A percentile compares a stretch with the other conserved stretches of the same genome.
Conservation (phyloP, 30 jellyfish, hydroid and myxozoan genomes). For the Aurelia coerulea region DNA sequence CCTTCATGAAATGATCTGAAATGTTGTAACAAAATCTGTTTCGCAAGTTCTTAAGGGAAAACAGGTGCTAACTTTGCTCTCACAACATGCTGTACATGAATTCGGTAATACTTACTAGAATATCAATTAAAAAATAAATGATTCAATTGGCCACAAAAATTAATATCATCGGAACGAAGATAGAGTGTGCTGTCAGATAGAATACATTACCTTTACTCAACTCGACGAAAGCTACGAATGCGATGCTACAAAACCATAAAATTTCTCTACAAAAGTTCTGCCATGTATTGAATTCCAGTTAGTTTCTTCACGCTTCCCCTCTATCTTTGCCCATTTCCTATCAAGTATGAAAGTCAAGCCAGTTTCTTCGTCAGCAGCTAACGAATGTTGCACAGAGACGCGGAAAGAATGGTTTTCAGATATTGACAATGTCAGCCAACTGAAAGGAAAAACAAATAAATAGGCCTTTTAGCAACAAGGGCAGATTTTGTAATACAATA, state of each 20-base stretch:
- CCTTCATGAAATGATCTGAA: no score
- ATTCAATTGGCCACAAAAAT: no score
- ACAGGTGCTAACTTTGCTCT: no score
- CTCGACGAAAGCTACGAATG: constrained; percentile 3
- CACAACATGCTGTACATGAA: no score
- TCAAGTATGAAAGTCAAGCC: constrained; percentile 10
- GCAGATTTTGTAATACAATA: no score
- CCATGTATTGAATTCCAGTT: constrained; percentile 44
- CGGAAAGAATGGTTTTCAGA: constrained; percentile 2
- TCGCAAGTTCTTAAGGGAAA: no score
- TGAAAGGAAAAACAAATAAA: constrained; percentile 2
- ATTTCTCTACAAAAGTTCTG: constrained; percentile 52
- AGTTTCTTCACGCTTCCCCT: constrained; percentile 38
- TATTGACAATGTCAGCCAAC: constrained; percentile 28
- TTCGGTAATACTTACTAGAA: no score
- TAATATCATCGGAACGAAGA: no score
- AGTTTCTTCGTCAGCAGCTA: constrained; percentile 30
- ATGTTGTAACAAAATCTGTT: no score
- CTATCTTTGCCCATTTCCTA: constrained; percentile 50
- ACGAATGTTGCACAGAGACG: constrained; percentile 28
- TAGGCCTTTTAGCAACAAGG: background rate
- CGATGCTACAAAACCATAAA: constrained; percentile 56
- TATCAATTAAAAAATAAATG: no score
- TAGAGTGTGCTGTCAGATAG: no score
- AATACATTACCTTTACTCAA: no score